These are phyloP conservation scores for Cavia aperea DNA, from an alignment of 2,113 vertebrate genomes.

Conservation along the genomic window DNA sequence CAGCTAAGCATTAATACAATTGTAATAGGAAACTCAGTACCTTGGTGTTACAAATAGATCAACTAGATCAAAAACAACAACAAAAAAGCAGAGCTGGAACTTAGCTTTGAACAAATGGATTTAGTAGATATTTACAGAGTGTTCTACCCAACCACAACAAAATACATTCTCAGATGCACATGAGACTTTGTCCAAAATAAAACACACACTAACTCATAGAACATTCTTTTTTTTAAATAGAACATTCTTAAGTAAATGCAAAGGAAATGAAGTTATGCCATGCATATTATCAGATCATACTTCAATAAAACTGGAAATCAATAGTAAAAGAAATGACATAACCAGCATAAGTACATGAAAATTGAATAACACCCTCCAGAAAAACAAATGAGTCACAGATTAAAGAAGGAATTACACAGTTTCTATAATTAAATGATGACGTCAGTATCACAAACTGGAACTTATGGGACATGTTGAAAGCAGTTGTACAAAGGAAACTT, in stretches of 20 bases:
- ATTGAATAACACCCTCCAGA: background rate
- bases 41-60: too few species aligned
- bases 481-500: background rate
- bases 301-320: background rate
- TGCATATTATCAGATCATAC: background rate
- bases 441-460: background rate
- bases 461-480: background rate
- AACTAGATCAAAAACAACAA: too few species aligned
- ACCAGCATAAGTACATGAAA: background rate
- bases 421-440: background rate
- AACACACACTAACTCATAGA: background rate
- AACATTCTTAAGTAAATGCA: background rate
- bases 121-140: background rate
- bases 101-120: background rate
- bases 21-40: too few species aligned
- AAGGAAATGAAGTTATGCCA: background rate
- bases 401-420: background rate
- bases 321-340: background rate
- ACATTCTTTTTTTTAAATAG: background rate
- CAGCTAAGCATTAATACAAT: too few species aligned
- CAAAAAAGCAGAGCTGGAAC: background rate
- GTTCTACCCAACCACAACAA: background rate
- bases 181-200: background rate
- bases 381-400: background rate
- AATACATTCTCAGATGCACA: background rate